Conservation (phyloP, 1,140 invertebrate genomes). For the Anoplophora glabripennis region DNA sequence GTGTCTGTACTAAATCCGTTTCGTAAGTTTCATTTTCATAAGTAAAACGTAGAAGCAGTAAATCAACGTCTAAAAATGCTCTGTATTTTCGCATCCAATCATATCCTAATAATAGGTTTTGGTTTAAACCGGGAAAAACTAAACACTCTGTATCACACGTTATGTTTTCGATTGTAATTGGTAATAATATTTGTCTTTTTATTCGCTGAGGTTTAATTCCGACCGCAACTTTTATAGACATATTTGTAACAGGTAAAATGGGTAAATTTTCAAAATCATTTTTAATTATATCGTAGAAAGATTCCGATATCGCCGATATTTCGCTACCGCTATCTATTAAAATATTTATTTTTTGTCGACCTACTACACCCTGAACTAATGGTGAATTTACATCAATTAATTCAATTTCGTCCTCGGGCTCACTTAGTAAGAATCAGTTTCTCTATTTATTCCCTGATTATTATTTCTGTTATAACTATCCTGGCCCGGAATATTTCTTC, state of each 20-base stretch:
- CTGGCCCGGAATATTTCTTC: neutral
- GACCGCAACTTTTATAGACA: no score
- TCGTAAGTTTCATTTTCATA: neutral
- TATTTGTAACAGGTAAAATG: neutral
- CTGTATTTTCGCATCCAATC: neutral
- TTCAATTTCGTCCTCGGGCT: conserved; percentile 1
- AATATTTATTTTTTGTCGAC: neutral
- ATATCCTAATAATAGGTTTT: neutral
- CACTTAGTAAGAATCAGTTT: neutral
- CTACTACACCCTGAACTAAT: neutral
- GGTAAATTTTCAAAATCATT: neutral
- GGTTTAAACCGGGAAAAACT: neutral
- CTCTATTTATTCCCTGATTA: neutral
- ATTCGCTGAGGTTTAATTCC: neutral
- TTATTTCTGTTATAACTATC: neutral
- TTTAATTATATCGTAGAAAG: neutral
- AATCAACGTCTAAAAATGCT: neutral
- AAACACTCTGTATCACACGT: neutral
- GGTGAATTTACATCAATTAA: neutral
- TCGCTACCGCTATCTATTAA: conserved; percentile 4
- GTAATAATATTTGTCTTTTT: conserved; percentile 5
- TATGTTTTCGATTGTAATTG: neutral
- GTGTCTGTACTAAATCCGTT: neutral
- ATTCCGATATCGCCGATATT: conserved; percentile 1
- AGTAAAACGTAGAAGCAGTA: neutral